phyloP scores from a whole-genome alignment of 1,140 invertebrate species.

The Drosophila bocki region DNA sequence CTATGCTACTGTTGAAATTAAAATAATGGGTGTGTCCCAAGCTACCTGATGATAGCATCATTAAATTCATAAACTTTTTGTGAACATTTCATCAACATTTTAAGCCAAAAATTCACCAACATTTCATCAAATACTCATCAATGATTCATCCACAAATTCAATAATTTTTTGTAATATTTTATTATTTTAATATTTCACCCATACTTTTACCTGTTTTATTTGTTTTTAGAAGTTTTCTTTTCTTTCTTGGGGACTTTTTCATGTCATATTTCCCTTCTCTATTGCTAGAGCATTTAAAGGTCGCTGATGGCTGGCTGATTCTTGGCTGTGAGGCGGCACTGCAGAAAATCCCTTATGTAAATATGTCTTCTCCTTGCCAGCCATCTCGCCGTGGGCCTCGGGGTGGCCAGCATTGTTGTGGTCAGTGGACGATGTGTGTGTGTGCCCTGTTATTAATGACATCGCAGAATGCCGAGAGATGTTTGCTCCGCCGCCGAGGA shows the following conservation, averaged over 20 bases:
- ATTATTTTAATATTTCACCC: no score
- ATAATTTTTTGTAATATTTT: no score
- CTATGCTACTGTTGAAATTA: no score
- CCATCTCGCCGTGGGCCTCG: constrained; percentile 11
- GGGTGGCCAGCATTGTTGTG: constrained; percentile 24
- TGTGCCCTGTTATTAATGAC: constrained; percentile 77
- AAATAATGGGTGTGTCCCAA: no score
- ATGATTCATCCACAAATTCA: background rate
- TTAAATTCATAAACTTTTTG: background rate
- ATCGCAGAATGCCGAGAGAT: constrained; percentile 59
- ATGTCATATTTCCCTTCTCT: background rate
- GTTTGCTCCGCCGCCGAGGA: constrained; percentile 21
- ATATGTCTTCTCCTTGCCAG: constrained; percentile 49
- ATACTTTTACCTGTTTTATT: background rate
- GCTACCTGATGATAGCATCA: no score
- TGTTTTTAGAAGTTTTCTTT: background rate
- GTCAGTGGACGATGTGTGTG: constrained; percentile 37
- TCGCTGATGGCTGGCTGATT: constrained; percentile 8
- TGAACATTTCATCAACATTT: background rate
- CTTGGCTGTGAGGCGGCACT: constrained; percentile 47
- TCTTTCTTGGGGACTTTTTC: background rate
- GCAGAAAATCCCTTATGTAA: constrained; percentile 81
- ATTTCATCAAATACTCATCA: background rate
- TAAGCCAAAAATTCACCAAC: background rate
- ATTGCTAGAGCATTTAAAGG: constrained; percentile 45